Conservation (phyloP, 2,888 invertebrate genomes). For the Drosophila pegasa region DNA sequence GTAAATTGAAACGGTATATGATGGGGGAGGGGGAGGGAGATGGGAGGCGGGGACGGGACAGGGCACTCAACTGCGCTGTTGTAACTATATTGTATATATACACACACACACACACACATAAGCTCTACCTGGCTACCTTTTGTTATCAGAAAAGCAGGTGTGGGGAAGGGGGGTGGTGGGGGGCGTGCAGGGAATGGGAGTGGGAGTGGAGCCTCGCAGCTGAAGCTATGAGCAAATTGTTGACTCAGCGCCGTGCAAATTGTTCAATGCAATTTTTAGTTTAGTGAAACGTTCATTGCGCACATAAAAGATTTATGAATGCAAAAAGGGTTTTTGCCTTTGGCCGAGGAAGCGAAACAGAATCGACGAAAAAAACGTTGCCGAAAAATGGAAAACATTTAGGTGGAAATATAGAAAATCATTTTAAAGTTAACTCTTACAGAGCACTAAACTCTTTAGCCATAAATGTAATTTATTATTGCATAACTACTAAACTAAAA, state of each 20-base stretch:
- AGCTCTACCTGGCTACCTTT: constrained; percentile 51
- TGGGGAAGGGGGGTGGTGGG: background rate
- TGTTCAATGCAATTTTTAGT: constrained; percentile 65
- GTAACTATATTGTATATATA: constrained; percentile 40
- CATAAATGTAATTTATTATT: background rate
- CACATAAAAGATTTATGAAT: constrained; percentile 67
- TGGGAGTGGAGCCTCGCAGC: background rate
- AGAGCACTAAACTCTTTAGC: background rate
- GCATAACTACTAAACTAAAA: background rate
- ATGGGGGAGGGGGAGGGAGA: background rate
- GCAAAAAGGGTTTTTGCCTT: constrained; percentile 17
- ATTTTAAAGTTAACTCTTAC: background rate
- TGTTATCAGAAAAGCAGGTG: constrained; percentile 60
- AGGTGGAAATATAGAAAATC: background rate
- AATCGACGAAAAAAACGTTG: constrained; percentile 23
- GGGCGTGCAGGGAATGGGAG: background rate
- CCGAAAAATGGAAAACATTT: constrained; percentile 3
- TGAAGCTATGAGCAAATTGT: constrained; percentile 55
- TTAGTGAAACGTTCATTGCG: constrained; percentile 36
- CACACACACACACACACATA: constrained; percentile 28
- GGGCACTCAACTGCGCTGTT: constrained; percentile 34
- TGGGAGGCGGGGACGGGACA: background rate
- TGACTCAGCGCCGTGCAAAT: constrained; percentile 72
- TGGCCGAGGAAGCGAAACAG: constrained; percentile 4
- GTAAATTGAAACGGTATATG: constrained; percentile 4